Evolutionary conservation across 2,797 vertebrate species (phyloP).

Genomic region (Sebastes dallii): DNA sequence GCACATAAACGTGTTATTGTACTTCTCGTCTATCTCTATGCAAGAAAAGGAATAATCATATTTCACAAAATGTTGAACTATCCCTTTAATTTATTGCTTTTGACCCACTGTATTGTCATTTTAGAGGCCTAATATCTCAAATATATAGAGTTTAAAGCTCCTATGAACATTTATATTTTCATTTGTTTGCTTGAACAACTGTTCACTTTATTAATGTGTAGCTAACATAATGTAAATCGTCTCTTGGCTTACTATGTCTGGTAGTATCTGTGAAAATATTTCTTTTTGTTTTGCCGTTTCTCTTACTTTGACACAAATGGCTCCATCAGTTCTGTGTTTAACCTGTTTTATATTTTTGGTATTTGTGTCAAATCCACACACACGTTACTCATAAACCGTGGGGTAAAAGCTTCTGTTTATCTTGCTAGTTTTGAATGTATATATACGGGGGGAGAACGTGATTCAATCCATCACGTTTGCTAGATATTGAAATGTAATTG

Average conservation of each 20-base stretch:
- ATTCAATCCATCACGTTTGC: not conserved
- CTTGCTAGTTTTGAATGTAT: constrained; percentile 4
- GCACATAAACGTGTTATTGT: not conserved
- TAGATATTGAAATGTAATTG: not conserved
- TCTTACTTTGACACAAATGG: not conserved
- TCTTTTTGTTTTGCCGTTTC: not conserved
- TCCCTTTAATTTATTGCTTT: not conserved
- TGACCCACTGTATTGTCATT: not conserved
- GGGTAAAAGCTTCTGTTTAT: constrained; percentile 5
- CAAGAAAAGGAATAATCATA: not conserved
- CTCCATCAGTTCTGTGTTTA: not conserved
- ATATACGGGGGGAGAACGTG: not conserved
- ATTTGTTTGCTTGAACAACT: too few relatives aligned
- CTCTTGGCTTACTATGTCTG: not conserved
- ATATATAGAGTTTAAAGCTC: not conserved
- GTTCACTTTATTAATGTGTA: not conserved
- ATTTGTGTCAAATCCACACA: not conserved
- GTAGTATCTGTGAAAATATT: not conserved
- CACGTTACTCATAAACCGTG: not conserved
- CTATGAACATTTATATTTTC: not conserved
- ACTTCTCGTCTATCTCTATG: not conserved
- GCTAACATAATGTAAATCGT: not conserved
- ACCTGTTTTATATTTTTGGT: constrained; percentile 3
- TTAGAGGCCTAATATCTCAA: not conserved
- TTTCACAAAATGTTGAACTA: not conserved